Percentiles rank a stretch among this genome's conserved stretches.
Conservation (phyloP, 2,113 vertebrate genomes). For the Ailuropoda melanoleuca region DNA sequence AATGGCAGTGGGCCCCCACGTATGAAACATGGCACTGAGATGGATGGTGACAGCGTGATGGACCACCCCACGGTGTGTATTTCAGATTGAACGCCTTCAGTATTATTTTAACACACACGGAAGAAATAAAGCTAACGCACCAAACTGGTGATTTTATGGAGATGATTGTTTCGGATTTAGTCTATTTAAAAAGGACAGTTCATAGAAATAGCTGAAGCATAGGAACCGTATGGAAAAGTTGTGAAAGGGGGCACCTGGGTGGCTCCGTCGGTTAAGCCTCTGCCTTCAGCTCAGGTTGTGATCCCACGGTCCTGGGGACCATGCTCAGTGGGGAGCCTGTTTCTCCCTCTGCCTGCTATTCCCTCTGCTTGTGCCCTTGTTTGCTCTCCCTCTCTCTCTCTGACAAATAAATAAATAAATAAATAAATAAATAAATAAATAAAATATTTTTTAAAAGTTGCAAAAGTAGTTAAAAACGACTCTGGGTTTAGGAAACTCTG, state of each 20-base stretch:
- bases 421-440: no score
- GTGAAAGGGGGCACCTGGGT: background rate
- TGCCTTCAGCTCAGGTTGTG: no score
- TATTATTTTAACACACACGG: background rate
- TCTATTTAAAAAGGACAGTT: background rate
- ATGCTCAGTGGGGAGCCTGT: no score
- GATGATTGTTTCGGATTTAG: background rate
- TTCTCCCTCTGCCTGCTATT: no score
- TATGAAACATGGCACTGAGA: background rate
- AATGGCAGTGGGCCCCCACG: rapidly evolving
- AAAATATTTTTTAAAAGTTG: background rate
- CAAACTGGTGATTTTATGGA: background rate
- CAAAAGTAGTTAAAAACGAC: background rate
- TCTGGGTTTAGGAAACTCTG: background rate
- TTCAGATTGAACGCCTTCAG: background rate
- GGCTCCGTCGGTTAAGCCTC: no score
- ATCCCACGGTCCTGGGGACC: no score
- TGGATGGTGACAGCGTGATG: rapidly evolving
- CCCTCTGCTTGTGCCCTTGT: no score
- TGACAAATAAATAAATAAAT: no score
- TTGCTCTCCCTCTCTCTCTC: no score
- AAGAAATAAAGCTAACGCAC: background rate
- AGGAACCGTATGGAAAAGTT: background rate
- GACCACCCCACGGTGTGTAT: rapidly evolving
- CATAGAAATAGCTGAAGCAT: background rate